These are phyloP conservation scores for Lontra canadensis DNA, from an alignment of 2,113 vertebrate species.

Conservation along the genomic window DNA sequence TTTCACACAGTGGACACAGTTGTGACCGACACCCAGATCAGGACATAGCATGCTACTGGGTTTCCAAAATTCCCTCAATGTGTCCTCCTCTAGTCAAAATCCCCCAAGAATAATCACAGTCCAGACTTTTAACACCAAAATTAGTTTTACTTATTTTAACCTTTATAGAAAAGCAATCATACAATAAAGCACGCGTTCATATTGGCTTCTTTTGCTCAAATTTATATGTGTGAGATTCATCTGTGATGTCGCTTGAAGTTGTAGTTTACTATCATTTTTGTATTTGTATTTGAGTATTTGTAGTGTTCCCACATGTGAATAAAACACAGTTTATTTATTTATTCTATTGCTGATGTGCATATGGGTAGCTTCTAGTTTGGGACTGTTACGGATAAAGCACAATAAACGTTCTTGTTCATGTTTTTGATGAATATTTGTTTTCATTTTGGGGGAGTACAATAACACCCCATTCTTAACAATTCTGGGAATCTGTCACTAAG, in stretches of 20 bases:
- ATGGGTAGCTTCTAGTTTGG: not conserved
- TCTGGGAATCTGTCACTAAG: not conserved
- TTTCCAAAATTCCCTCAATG: not conserved
- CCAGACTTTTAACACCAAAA: not conserved
- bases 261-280: not conserved
- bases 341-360: not conserved
- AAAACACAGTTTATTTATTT: not conserved
- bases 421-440: not conserved
- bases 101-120: not conserved
- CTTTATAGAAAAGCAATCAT: not conserved
- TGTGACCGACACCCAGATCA: not conserved
- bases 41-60: not conserved
- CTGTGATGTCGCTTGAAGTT: not conserved
- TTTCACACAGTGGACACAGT: not conserved
- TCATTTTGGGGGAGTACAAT: not conserved
- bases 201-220: not conserved
- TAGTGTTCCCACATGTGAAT: not conserved
- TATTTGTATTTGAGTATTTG: not conserved
- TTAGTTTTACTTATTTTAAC: not conserved
- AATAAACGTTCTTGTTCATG: not conserved
- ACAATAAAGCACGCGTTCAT: not conserved
- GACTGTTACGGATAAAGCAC: not conserved
- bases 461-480: not conserved
- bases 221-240: not conserved
- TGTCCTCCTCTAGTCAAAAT: not conserved